Conservation (phyloP, 2,113 vertebrate species). For the Trachemys scripta region DNA sequence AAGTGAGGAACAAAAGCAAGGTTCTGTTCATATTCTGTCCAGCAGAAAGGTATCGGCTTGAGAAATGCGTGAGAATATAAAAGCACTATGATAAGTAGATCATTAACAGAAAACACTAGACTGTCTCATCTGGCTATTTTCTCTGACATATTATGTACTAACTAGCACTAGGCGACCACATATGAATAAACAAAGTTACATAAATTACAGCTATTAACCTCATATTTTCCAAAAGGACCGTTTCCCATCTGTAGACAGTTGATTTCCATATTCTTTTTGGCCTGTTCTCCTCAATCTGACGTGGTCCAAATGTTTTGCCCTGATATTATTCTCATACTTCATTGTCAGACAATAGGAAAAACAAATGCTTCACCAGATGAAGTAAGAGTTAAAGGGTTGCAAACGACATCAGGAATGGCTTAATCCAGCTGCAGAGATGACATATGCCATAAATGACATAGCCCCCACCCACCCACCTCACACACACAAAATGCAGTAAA, state of each 20-base stretch:
- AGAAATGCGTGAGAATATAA: neutral
- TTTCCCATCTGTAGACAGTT: neutral
- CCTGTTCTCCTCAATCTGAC: neutral
- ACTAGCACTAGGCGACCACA: neutral
- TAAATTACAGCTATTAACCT: neutral
- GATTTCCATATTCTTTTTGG: neutral
- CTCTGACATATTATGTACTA: neutral
- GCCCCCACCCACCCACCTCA: neutral
- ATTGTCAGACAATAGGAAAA: neutral
- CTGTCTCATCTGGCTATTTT: neutral
- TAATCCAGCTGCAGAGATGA: neutral
- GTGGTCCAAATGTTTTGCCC: neutral
- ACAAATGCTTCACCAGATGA: neutral
- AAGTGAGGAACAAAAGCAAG: rapidly evolving
- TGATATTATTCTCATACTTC: rapidly evolving
- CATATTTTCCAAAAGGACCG: neutral
- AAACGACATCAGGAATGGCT: neutral
- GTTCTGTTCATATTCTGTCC: neutral
- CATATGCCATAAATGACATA: neutral
- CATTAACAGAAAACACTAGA: neutral
- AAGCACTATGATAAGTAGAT: neutral
- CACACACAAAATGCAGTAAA: neutral
- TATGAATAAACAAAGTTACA: neutral
- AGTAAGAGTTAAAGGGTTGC: neutral
- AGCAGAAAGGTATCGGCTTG: neutral